Conservation (phyloP, 2,797 vertebrate genomes). For the Sciaenops ocellatus region DNA sequence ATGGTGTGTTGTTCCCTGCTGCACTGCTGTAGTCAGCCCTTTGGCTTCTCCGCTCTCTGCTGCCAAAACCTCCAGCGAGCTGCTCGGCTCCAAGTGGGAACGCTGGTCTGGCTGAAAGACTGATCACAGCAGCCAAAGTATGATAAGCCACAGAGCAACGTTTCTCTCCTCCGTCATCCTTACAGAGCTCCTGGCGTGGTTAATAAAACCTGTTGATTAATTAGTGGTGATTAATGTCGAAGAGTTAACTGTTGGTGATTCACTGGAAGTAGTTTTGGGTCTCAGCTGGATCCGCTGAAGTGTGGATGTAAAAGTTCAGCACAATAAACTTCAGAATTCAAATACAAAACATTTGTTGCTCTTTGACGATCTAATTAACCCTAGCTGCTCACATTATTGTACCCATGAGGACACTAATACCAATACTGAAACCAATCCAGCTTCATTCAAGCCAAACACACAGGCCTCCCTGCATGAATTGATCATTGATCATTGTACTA, state of each 20-base stretch:
- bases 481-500: neutral
- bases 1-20: conserved; percentile 47
- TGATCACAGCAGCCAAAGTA: conserved; percentile 46
- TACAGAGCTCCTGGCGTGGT: conserved; percentile 2
- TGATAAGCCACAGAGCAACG: conserved; percentile 58
- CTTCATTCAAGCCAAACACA: neutral
- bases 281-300: neutral
- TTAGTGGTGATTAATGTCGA: conserved; percentile 7
- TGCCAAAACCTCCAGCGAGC: conserved; percentile 72
- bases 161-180: conserved; percentile 23
- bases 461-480: neutral
- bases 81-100: conserved; percentile 59
- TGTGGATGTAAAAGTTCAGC: conserved; percentile 31
- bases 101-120: conserved; percentile 57
- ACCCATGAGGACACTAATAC: conserved; percentile 6
- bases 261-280: conserved; percentile 27
- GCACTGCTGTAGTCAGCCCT: conserved; percentile 75
- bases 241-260: conserved; percentile 12
- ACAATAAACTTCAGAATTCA: too few species aligned
- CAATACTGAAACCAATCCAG: neutral
- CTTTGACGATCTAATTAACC: conserved; percentile 40
- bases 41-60: conserved; percentile 55
- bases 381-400: conserved; percentile 21
- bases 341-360: conserved; percentile 8
- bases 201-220: conserved; percentile 34